phyloP scores from a whole-genome alignment of 2,888 invertebrate genomes.

The Salpingus planirostris region DNA sequence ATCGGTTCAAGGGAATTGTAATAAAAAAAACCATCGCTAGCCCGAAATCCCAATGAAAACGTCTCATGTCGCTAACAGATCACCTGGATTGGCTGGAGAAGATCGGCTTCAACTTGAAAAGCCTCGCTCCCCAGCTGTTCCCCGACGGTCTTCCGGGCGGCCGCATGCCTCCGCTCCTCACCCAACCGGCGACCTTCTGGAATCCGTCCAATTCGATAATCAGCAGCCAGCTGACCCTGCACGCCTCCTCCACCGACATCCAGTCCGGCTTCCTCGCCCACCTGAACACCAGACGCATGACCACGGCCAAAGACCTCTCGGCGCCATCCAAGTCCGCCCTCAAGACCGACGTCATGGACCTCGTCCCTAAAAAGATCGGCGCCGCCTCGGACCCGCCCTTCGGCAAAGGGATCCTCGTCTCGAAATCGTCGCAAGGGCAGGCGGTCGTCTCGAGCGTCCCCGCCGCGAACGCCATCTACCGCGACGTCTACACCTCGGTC shows the following conservation, averaged over 20 bases:
- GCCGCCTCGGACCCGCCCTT: conserved; percentile 83
- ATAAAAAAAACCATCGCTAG: too few relatives aligned
- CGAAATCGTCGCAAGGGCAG: conserved; percentile 66
- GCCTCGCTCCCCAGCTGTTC: conserved; percentile 78
- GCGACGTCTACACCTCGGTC: conserved; percentile 87
- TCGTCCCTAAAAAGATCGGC: conserved; percentile 66
- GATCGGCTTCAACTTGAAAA: conserved; percentile 78
- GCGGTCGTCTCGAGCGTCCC: conserved; percentile 81
- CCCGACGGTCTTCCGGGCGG: conserved; percentile 60
- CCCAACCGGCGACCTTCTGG: conserved; percentile 50
- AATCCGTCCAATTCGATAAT: conserved; percentile 42
- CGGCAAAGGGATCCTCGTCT: conserved; percentile 78
- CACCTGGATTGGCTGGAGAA: conserved; percentile 78
- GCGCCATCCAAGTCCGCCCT: conserved; percentile 73
- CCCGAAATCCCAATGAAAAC: background rate
- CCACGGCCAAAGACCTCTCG: conserved; percentile 65
- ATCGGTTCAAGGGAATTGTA: too few relatives aligned
- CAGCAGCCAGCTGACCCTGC: conserved; percentile 46
- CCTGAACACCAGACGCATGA: conserved; percentile 68
- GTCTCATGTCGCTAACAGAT: conserved; percentile 48
- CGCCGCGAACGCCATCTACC: conserved; percentile 81
- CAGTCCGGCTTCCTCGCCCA: conserved; percentile 80
- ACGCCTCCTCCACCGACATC: conserved; percentile 52
- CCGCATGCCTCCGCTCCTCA: conserved; percentile 57
- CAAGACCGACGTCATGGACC: conserved; percentile 67